phyloP scores from a whole-genome alignment of 2,797 vertebrate species.

The Lepilemur ruficaudatus region DNA sequence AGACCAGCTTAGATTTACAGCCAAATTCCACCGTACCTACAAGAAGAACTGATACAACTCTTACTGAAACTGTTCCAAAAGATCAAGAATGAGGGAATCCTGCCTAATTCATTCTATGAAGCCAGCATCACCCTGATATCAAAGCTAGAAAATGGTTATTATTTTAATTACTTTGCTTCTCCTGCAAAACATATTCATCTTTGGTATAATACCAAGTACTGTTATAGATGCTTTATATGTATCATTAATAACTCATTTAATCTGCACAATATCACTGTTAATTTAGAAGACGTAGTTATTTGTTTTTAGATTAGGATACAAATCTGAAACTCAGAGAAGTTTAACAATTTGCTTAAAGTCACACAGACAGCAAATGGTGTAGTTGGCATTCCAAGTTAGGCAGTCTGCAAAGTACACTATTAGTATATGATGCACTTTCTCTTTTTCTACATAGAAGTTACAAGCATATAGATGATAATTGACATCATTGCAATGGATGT shows the following conservation, averaged over 20 bases:
- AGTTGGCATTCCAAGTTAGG: not conserved
- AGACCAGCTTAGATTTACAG: not conserved
- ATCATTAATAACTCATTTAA: not conserved
- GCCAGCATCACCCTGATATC: not conserved
- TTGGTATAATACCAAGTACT: not conserved
- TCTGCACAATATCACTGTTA: not conserved
- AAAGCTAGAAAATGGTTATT: not conserved
- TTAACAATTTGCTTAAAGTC: not conserved
- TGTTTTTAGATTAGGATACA: not conserved
- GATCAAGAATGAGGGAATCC: not conserved
- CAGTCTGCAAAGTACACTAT: not conserved
- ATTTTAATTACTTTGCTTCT: too few species aligned
- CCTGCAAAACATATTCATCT: too few species aligned
- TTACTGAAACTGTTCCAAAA: not conserved
- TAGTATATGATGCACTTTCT: not conserved
- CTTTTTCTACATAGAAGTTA: not conserved
- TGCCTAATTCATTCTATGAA: not conserved
- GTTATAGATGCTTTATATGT: not conserved
- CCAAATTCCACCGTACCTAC: not conserved
- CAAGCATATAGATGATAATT: not conserved
- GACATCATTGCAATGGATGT: not conserved
- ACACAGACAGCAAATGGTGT: not conserved
- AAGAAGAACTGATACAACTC: not conserved
- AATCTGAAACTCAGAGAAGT: not conserved
- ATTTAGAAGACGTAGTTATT: not conserved